A percentile compares a stretch with the other conserved stretches of the same genome.
Conservation (phyloP, 2,888 invertebrate genomes). For the Thumatha senex region DNA sequence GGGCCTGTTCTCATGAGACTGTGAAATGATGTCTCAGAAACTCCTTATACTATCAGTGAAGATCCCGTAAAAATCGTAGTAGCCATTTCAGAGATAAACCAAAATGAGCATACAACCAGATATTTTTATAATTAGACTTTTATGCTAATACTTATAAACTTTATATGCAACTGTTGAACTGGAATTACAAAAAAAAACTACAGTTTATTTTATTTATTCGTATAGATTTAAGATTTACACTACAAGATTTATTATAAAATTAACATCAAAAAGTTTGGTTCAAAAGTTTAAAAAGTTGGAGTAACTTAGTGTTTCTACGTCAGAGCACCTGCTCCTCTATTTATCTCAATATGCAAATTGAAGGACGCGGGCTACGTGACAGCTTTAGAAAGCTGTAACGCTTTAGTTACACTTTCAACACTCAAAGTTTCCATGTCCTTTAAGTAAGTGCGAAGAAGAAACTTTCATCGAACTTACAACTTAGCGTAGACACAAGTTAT, state of each 20-base stretch:
- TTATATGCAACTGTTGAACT: too few species aligned
- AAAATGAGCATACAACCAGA: too few species aligned
- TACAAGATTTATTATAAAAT: neutral
- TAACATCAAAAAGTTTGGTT: neutral
- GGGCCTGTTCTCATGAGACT: too few species aligned
- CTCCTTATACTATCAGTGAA: too few species aligned
- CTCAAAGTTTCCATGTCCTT: conserved; percentile 10
- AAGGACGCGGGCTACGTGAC: neutral
- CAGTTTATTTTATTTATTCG: too few species aligned
- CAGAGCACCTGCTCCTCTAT: neutral
- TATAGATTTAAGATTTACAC: too few species aligned
- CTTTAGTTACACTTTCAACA: conserved; percentile 10
- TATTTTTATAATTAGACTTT: too few species aligned
- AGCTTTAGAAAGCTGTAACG: neutral
- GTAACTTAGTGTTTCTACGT: neutral
- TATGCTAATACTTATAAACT: too few species aligned
- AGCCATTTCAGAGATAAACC: too few species aligned
- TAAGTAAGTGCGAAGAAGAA: neutral
- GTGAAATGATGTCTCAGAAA: too few species aligned
- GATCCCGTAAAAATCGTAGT: too few species aligned
- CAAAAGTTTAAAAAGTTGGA: neutral
- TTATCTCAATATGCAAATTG: neutral
- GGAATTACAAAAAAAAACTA: too few species aligned
- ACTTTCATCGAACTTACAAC: neutral
- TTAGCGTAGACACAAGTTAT: neutral